Evolutionary conservation across 1,140 invertebrate genomes (phyloP), one percentile per base, ranked within the genome.

Genomic region (Bicyclus anynana): DNA sequence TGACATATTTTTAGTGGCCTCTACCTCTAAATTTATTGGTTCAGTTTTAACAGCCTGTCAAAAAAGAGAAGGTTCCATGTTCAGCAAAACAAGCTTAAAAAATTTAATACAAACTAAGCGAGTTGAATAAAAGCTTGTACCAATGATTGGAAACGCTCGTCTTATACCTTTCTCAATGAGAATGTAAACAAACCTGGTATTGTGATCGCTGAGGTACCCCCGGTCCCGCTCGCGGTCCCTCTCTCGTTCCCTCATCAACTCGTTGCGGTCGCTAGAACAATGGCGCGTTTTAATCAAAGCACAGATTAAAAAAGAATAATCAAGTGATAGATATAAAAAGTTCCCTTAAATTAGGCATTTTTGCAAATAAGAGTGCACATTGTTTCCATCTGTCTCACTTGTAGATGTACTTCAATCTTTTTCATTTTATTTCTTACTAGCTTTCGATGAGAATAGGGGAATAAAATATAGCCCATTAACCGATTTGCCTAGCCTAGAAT

Each of bases 171-270:
- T 35, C 10, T 33, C 44, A 26, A 0, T 12, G 27, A 47, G n/a
- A 20, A 27, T 12, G 37, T 37, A 37, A 59, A 67, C 66, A 68
- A 84, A 95, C 93, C 93, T 93, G 58, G 94, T 92, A 86, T 95
- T 96, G 68, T 96, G 95, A 89, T 96, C 95, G 67, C 94, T 95
- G 27, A 96, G 90, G 84, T 97, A 96, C 52, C 95, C 95, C 44
- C 94, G 90, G 80, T 95, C 94, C 35, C 94, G 89, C 59, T 95
- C 94, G 40, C 92, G 83, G 51, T 92, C 94, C 44, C 92, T 84
- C 57, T 92, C 91, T 29, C 95, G 87, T 62, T 92, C 91, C 46
- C 95, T 86, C 67, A 94, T 92, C 50, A 95, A 90, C 80, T 96
- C 95, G 74, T 96, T 95, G 63, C 95, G 92, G 89, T 97, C 95